Evolutionary conservation across 2,797 vertebrate species (phyloP).

Genomic region (Chanos chanos): DNA sequence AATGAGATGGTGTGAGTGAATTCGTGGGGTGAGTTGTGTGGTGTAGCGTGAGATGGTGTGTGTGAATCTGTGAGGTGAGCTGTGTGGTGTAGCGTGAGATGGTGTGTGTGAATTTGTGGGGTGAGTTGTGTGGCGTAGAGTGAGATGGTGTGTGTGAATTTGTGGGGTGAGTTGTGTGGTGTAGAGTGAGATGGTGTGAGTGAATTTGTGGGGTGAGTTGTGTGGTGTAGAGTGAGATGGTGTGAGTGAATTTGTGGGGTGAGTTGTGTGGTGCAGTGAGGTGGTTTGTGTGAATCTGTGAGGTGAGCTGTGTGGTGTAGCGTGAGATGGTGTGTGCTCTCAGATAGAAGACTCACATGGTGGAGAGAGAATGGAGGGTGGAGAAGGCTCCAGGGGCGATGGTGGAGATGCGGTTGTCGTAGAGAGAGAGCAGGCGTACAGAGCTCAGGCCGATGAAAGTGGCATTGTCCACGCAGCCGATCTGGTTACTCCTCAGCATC

Average conservation of each 20-base stretch:
- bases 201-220: background rate
- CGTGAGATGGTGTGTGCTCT: background rate
- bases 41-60: background rate
- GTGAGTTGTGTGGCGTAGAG: too few species aligned
- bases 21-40: too few species aligned
- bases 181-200: background rate
- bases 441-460: slow-evolving; percentile 94
- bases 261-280: background rate
- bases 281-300: background rate
- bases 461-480: slow-evolving; percentile 92
- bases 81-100: background rate
- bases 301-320: background rate
- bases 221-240: background rate
- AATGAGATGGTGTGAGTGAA: too few species aligned
- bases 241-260: too few species aligned
- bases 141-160: too few species aligned
- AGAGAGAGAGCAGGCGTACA: slow-evolving; percentile 91
- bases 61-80: background rate
- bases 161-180: too few species aligned
- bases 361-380: slow-evolving; percentile 93
- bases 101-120: background rate
- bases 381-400: slow-evolving; percentile 90
- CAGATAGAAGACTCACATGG: slow-evolving; percentile 77
- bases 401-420: slow-evolving; percentile 94
- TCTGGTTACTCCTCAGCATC: slow-evolving; percentile 95